phyloP scores from a whole-genome alignment of 2,888 invertebrate species.

The Phytoseiulus persimilis region DNA sequence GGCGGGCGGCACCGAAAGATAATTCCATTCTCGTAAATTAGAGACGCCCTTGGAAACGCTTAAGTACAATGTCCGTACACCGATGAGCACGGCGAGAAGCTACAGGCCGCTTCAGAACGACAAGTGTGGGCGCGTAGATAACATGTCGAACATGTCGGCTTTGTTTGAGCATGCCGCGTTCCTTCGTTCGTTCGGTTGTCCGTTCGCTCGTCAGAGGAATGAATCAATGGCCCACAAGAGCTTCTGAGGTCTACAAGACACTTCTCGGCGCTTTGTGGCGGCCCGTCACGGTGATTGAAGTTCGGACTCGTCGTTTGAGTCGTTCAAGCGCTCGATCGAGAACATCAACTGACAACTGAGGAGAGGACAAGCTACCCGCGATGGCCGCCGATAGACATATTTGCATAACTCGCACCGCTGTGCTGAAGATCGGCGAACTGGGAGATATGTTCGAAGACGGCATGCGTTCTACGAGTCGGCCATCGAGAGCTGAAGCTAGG shows the following conservation, averaged over 20 bases:
- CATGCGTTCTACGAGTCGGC: too few species aligned
- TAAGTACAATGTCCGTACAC: background rate
- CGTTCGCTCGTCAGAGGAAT: background rate
- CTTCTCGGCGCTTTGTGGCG: background rate
- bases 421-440: background rate
- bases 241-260: background rate
- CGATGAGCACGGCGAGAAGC: background rate
- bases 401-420: background rate
- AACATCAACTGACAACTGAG: background rate
- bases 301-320: background rate
- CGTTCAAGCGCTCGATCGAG: background rate
- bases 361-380: background rate
- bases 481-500: background rate
- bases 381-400: background rate
- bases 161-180: background rate
- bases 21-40: slow-evolving; percentile 5
- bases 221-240: background rate
- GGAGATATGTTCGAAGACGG: background rate
- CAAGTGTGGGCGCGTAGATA: background rate
- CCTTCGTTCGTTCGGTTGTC: background rate
- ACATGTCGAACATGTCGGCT: background rate
- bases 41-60: slow-evolving; percentile 5
- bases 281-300: too few species aligned
- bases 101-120: background rate
- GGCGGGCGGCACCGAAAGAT: background rate